Conservation (phyloP, 2,113 vertebrate species). For the Ammodytes marinus region DNA sequence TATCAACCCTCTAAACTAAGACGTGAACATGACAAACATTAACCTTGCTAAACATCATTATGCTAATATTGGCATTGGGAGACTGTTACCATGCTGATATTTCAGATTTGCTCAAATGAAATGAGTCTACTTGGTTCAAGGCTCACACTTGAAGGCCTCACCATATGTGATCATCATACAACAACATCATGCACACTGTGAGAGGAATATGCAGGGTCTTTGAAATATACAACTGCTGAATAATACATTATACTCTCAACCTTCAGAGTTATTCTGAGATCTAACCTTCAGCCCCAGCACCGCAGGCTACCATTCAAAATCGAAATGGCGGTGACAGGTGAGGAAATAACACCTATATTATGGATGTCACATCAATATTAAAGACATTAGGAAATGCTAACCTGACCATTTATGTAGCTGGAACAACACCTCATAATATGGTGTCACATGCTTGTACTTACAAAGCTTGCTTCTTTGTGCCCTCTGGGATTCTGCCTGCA, state of each 20-base stretch:
- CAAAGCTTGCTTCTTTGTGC: not conserved
- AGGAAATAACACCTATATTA: slow-evolving; percentile 38
- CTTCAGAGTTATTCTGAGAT: not conserved
- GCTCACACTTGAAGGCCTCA: not conserved
- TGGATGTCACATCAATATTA: slow-evolving; percentile 29
- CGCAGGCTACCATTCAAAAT: slow-evolving; percentile 10
- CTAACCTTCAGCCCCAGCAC: not conserved
- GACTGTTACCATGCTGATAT: not conserved
- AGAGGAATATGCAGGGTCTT: not conserved
- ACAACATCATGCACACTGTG: not conserved
- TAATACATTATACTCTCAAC: slow-evolving; percentile 2
- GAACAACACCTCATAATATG: slow-evolving; percentile 20
- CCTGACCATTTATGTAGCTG: slow-evolving; percentile 22
- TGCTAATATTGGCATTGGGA: not conserved
- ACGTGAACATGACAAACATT: not conserved
- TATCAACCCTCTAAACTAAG: not conserved
- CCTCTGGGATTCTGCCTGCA: slow-evolving; percentile 40
- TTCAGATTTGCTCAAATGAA: not conserved
- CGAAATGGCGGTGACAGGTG: slow-evolving; percentile 12
- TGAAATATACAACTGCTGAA: slow-evolving; percentile 6
- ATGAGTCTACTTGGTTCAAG: not conserved
- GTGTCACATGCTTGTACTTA: slow-evolving; percentile 1
- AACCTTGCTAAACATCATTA: not conserved
- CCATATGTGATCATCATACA: not conserved
- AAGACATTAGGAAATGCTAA: slow-evolving; percentile 21